Conservation (phyloP, 2,797 vertebrate genomes). For the Tokudaia tokunoshimensis region DNA sequence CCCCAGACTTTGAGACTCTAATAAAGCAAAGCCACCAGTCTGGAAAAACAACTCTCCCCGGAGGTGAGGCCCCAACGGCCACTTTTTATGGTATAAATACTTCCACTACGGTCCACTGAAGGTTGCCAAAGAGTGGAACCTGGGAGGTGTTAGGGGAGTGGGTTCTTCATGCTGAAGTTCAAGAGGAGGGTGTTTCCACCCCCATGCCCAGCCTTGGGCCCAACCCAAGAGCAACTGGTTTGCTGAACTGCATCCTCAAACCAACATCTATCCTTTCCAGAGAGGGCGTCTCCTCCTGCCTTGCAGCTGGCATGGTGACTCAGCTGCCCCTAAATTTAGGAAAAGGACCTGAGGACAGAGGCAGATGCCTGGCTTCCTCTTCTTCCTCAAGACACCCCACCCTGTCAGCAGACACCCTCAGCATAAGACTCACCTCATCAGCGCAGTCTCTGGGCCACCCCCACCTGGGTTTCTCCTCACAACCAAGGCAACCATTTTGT, state of each 20-base stretch:
- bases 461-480: not conserved
- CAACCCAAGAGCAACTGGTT: not conserved
- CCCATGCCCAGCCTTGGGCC: not conserved
- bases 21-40: not conserved
- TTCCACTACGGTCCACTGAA: not conserved
- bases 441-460: not conserved
- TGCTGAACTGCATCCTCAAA: constrained; percentile 37
- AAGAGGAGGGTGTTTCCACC: not conserved
- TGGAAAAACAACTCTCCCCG: not conserved
- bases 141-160: not conserved
- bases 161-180: not conserved
- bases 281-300: constrained; percentile 32
- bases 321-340: constrained; percentile 77
- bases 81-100: not conserved
- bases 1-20: not conserved
- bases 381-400: not conserved
- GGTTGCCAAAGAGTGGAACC: not conserved
- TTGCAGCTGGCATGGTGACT: constrained; percentile 76
- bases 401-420: not conserved
- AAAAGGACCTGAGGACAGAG: constrained; percentile 9
- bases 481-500: not conserved
- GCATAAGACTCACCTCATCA: not conserved
- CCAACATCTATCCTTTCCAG: constrained; percentile 24
- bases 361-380: constrained; percentile 43
- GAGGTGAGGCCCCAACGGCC: not conserved